A percentile compares a stretch with the other conserved stretches of the same genome.
Evolutionary conservation across 2,113 vertebrate species (phyloP).

Genomic region (Lethenteron reissneri): DNA sequence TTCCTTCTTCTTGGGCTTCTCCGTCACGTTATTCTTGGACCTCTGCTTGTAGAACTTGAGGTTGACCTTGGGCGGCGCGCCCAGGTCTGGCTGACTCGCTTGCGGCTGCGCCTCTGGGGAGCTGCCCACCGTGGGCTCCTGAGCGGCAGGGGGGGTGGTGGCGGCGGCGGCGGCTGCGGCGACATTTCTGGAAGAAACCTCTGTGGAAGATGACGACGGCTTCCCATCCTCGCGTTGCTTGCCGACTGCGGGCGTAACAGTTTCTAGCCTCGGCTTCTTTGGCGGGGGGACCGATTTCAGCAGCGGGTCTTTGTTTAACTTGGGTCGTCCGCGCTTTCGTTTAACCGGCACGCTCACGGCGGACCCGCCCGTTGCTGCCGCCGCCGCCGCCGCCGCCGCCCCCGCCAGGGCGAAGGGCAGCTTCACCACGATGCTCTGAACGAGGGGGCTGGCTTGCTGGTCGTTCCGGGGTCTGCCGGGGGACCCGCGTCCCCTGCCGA

Average conservation of each 20-base stretch:
- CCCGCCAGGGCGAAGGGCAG: too few relatives aligned
- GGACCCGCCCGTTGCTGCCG: not conserved
- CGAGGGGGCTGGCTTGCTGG: not conserved
- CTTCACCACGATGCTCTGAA: slow-evolving; percentile 2
- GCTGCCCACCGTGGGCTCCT: too few relatives aligned
- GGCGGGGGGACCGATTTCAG: not conserved
- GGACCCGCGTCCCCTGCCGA: not conserved
- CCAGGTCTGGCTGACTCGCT: not conserved
- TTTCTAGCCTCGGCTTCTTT: not conserved
- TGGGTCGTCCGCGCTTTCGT: too few relatives aligned
- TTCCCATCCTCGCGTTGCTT: too few relatives aligned
- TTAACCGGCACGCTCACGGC: not conserved
- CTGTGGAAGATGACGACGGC: too few relatives aligned
- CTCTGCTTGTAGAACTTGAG: slow-evolving; percentile 5
- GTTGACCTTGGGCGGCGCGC: slow-evolving; percentile 2
- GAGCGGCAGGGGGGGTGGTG: too few relatives aligned
- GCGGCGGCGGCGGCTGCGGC: too few relatives aligned
- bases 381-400: not conserved
- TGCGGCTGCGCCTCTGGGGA: too few relatives aligned
- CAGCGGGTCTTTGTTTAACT: too few relatives aligned
- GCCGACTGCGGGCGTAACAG: too few relatives aligned
- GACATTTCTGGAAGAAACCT: too few relatives aligned
- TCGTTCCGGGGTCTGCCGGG: slow-evolving; percentile 2
- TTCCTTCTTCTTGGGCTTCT: not conserved
- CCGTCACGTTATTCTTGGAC: not conserved